A percentile compares a stretch with the other conserved stretches of the same genome.
These are phyloP conservation scores for Iguana delicatissima DNA, from an alignment of 2,797 vertebrate genomes.

Conservation along the genomic window DNA sequence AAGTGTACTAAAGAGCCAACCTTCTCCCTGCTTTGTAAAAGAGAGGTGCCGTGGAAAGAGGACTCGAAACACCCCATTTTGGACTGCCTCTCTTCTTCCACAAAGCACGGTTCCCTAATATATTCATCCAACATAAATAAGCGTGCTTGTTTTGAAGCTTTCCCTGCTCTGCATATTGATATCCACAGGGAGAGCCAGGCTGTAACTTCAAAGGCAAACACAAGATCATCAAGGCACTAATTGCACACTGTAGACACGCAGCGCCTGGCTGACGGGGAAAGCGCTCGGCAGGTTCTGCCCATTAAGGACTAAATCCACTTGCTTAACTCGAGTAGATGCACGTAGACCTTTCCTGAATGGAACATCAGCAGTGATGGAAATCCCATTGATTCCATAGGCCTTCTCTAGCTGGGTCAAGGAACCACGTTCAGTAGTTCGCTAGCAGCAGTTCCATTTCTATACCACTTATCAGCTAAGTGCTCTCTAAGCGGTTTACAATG, in stretches of 20 bases:
- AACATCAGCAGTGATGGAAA: background rate
- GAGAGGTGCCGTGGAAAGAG: background rate
- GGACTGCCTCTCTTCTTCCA: background rate
- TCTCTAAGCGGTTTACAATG: no score
- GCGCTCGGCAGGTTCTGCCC: background rate
- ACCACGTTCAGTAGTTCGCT: no score
- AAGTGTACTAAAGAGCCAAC: background rate
- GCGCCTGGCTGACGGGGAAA: fast-evolving
- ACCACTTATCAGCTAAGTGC: no score
- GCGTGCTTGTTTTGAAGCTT: conserved; percentile 5
- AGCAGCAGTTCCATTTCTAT: no score
- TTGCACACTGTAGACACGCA: conserved; percentile 3
- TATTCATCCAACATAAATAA: conserved; percentile 40
- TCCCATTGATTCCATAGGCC: no score
- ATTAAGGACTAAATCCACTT: background rate
- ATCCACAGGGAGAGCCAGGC: conserved; percentile 44
- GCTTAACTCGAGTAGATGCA: background rate
- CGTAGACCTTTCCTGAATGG: background rate
- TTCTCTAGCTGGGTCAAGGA: no score
- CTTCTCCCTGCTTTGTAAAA: no score
- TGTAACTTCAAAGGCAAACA: conserved; percentile 43
- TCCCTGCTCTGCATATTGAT: conserved; percentile 24
- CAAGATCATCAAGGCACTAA: conserved; percentile 27
- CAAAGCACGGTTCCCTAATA: conserved; percentile 16
- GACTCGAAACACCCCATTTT: background rate